A percentile compares a stretch with the other conserved stretches of the same genome.
phyloP scores from a whole-genome alignment of 1,140 invertebrate genomes.

The Tetragnatha versicolor region DNA sequence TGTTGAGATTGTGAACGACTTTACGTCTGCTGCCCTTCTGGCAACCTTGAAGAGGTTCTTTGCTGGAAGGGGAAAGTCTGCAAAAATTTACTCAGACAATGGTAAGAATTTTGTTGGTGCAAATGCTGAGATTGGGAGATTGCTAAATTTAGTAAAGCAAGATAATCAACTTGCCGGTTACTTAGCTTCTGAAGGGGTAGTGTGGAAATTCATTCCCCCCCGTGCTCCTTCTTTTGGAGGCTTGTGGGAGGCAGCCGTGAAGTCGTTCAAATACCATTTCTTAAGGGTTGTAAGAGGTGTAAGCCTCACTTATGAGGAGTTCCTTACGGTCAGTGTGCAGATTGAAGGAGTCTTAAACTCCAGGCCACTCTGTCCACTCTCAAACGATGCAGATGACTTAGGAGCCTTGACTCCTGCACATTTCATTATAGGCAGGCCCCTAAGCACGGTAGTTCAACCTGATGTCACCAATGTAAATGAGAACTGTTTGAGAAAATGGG shows the following conservation, averaged over 20 bases:
- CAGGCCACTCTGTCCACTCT: neutral
- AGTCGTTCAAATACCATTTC: neutral
- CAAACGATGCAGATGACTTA: neutral
- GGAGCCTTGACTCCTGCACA: neutral
- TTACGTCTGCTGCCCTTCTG: slow-evolving; percentile 12
- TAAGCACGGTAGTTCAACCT: neutral
- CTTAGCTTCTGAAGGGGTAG: neutral
- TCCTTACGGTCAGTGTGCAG: neutral
- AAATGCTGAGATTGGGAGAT: neutral
- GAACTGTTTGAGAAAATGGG: neutral
- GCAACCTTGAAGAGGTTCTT: slow-evolving; percentile 14
- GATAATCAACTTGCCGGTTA: neutral
- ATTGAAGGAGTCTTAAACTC: neutral
- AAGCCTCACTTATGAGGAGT: slow-evolving; percentile 1
- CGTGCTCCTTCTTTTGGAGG: neutral
- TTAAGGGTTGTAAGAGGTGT: neutral
- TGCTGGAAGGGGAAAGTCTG: neutral
- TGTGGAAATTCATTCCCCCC: neutral
- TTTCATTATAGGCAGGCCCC: neutral
- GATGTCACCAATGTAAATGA: neutral
- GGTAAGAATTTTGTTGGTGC: neutral
- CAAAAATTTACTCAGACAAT: slow-evolving; percentile 1
- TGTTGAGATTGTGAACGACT: slow-evolving; percentile 1
- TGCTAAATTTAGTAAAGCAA: neutral
- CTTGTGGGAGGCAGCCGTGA: neutral